Conservation (phyloP, 2,888 invertebrate species). For the Amphipyra tragopoginis region DNA sequence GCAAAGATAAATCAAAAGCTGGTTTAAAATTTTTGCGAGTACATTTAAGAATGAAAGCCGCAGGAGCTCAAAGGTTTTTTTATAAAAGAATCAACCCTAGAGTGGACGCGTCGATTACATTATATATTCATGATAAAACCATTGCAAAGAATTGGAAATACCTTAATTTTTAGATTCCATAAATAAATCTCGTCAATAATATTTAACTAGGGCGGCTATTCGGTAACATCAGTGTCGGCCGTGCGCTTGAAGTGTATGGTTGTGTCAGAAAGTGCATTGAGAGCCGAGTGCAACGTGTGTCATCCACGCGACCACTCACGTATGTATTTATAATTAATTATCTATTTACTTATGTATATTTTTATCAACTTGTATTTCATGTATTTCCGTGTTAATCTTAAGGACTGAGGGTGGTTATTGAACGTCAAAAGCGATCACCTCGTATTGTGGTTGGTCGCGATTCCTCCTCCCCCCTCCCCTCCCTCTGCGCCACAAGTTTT, state of each 20-base stretch:
- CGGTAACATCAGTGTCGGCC: slow-evolving; percentile 36
- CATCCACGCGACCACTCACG: slow-evolving; percentile 20
- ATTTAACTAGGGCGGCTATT: slow-evolving; percentile 38
- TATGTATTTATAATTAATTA: slow-evolving; percentile 26
- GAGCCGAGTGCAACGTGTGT: slow-evolving; percentile 10
- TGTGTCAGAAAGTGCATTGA: slow-evolving; percentile 46
- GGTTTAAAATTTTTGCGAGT: too few relatives aligned
- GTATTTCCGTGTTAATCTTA: not conserved
- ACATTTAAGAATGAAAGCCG: too few relatives aligned
- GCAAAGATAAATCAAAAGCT: not conserved
- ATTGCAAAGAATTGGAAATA: slow-evolving; percentile 16
- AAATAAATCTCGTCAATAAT: slow-evolving; percentile 41
- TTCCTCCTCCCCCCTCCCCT: not conserved
- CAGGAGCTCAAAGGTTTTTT: slow-evolving; percentile 5
- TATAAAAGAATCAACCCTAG: not conserved
- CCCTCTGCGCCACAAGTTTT: slow-evolving; percentile 1
- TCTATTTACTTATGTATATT: not conserved
- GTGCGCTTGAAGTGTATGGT: slow-evolving; percentile 41
- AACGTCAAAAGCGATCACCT: slow-evolving; percentile 19
- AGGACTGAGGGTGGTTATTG: slow-evolving; percentile 9
- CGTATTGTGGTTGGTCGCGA: slow-evolving; percentile 13
- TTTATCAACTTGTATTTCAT: not conserved
- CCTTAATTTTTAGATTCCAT: slow-evolving; percentile 19
- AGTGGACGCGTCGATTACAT: not conserved
- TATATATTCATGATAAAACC: not conserved